A percentile compares a stretch with the other conserved stretches of the same genome.
These are phyloP conservation scores for Amblyopsis hoosieri DNA, from an alignment of 2,797 vertebrate genomes.

Conservation along the genomic window DNA sequence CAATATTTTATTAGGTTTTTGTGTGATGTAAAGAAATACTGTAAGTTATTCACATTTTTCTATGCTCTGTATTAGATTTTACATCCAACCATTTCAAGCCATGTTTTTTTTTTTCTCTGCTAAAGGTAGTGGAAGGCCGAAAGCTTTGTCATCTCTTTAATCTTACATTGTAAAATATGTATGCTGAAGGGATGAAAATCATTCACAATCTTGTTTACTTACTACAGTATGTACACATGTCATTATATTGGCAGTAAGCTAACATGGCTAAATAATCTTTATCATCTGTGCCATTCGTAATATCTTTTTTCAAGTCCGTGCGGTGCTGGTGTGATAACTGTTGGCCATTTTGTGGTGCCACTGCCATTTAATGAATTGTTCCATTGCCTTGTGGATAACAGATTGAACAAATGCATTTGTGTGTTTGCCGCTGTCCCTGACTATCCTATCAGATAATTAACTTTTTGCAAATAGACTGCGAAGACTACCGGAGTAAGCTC, in stretches of 20 bases:
- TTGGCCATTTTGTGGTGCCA: slow-evolving; percentile 70
- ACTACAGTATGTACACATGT: slow-evolving; percentile 22
- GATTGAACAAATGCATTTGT: slow-evolving; percentile 77
- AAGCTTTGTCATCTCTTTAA: slow-evolving; percentile 41
- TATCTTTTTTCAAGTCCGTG: slow-evolving; percentile 61
- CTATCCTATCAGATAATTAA: slow-evolving; percentile 89
- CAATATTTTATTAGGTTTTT: slow-evolving; percentile 66
- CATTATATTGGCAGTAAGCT: slow-evolving; percentile 40
- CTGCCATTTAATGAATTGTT: slow-evolving; percentile 79
- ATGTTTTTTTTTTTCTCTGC: slow-evolving; percentile 33
- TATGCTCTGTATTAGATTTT: slow-evolving; percentile 56
- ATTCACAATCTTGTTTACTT: slow-evolving; percentile 8
- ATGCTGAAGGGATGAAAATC: slow-evolving; percentile 20
- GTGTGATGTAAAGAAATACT: slow-evolving; percentile 50
- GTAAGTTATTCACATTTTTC: slow-evolving; percentile 43
- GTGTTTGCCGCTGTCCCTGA: slow-evolving; percentile 77
- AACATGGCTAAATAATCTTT: slow-evolving; percentile 56
- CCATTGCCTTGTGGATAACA: slow-evolving; percentile 81
- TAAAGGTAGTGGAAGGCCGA: slow-evolving; percentile 30
- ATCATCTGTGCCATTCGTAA: slow-evolving; percentile 61
- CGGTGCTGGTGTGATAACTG: slow-evolving; percentile 68
- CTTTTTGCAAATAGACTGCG: slow-evolving; percentile 82
- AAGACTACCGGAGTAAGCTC: slow-evolving; percentile 69
- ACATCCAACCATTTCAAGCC: slow-evolving; percentile 26
- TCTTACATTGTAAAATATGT: slow-evolving; percentile 21